These are phyloP conservation scores for Formica exsecta DNA, from an alignment of 1,140 invertebrate genomes.

Conservation along the genomic window DNA sequence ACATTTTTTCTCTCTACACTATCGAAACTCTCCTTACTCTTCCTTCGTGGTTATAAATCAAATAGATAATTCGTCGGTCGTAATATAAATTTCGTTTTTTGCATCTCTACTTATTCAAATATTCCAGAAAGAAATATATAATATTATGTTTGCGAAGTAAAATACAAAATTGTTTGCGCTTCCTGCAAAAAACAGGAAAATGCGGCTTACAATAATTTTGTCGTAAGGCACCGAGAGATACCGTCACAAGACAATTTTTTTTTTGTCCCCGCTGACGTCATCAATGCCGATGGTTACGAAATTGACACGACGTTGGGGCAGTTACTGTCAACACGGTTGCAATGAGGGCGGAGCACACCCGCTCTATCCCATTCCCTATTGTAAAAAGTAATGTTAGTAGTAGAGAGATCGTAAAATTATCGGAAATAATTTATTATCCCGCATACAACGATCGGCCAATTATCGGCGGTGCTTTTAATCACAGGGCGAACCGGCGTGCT, in stretches of 20 bases:
- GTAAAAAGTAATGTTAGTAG: slow-evolving; percentile 22
- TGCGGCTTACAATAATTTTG: neutral
- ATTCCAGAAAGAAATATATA: neutral
- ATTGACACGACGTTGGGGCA: slow-evolving; percentile 1
- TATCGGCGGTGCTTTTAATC: slow-evolving; percentile 57
- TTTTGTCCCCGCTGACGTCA: neutral
- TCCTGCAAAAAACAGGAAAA: slow-evolving; percentile 37
- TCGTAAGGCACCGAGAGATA: neutral
- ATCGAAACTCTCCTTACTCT: too few species aligned
- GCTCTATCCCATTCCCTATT: neutral
- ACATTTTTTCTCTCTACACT: too few species aligned
- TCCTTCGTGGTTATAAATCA: neutral
- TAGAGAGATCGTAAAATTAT: slow-evolving; percentile 34
- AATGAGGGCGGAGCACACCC: neutral
- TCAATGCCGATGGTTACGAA: slow-evolving; percentile 28
- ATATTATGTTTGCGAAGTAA: neutral
- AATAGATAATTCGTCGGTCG: neutral
- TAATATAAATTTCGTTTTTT: neutral
- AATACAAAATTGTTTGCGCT: neutral
- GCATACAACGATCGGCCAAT: slow-evolving; percentile 34
- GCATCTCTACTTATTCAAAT: neutral
- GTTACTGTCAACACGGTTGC: neutral
- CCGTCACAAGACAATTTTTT: neutral
- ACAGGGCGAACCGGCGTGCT: slow-evolving; percentile 14
- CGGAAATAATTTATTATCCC: slow-evolving; percentile 34